These are phyloP conservation scores for Agrilus cyanescens DNA, from an alignment of 2,888 invertebrate species.

Conservation along the genomic window DNA sequence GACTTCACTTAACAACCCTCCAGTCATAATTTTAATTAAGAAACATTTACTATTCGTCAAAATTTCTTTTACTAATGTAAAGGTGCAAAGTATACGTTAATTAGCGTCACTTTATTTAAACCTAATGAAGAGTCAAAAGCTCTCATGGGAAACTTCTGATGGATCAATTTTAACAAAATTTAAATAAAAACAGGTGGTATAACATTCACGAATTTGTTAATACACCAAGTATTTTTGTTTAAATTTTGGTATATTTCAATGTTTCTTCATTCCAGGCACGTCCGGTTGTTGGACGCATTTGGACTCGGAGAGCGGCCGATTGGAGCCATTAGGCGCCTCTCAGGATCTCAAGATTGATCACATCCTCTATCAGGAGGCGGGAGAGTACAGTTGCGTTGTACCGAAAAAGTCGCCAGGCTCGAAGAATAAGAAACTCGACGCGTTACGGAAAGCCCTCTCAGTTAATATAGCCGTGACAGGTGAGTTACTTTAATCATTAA, in stretches of 20 bases:
- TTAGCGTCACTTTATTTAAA: too few species aligned
- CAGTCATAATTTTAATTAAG: too few species aligned
- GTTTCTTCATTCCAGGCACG: constrained; percentile 37
- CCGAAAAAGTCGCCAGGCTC: constrained; percentile 40
- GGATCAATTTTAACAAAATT: too few species aligned
- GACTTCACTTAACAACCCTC: too few species aligned
- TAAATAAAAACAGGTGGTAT: too few species aligned
- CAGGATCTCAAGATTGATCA: constrained; percentile 53
- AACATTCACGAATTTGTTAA: too few species aligned
- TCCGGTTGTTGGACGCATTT: constrained; percentile 52
- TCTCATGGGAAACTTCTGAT: too few species aligned
- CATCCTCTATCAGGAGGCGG: constrained; percentile 65
- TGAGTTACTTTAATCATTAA: constrained; percentile 26
- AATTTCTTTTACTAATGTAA: too few species aligned
- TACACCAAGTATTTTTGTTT: too few species aligned
- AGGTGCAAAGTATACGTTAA: too few species aligned
- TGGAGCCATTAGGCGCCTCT: constrained; percentile 45
- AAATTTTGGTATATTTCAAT: background rate
- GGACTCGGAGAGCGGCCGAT: constrained; percentile 41
- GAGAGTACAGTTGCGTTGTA: constrained; percentile 61
- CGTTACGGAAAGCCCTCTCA: constrained; percentile 37
- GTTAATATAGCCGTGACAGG: constrained; percentile 44
- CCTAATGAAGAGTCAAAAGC: too few species aligned
- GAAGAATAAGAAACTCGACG: constrained; percentile 36
- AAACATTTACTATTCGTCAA: too few species aligned